phyloP scores from a whole-genome alignment of 2,797 vertebrate genomes.

The Lagorchestes hirsutus region DNA sequence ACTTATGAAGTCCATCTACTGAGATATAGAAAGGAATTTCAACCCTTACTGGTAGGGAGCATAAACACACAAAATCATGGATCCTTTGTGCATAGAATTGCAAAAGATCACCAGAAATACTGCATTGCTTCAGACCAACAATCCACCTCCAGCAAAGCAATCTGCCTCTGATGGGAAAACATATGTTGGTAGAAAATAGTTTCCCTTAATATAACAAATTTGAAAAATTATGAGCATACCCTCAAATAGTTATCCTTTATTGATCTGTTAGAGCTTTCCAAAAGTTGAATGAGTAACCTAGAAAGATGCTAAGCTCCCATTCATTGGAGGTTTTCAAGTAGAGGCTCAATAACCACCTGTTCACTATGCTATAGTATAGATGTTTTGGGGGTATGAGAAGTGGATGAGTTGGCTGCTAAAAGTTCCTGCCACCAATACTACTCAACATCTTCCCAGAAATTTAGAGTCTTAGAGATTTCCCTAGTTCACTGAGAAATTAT shows the following conservation, averaged over 20 bases:
- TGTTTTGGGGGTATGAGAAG: neutral
- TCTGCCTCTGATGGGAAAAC: neutral
- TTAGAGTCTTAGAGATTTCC: neutral
- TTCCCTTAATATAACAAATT: neutral
- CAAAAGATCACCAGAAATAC: neutral
- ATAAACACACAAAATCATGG: neutral
- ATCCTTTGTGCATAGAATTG: neutral
- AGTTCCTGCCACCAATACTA: neutral
- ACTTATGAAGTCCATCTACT: neutral
- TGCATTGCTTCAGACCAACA: neutral
- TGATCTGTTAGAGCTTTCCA: neutral
- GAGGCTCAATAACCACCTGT: neutral
- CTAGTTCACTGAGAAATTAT: neutral
- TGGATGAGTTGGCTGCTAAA: neutral
- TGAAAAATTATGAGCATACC: neutral
- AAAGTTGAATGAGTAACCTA: neutral
- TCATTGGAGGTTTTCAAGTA: neutral
- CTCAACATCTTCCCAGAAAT: neutral
- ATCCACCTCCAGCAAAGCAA: neutral
- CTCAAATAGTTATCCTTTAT: neutral
- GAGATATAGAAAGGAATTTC: neutral
- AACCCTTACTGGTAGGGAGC: neutral
- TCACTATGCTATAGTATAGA: neutral
- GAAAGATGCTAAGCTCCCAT: neutral
- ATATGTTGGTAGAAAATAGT: neutral